These are phyloP conservation scores for Peromyscus nudipes DNA, from an alignment of 2,797 vertebrate species.

Conservation along the genomic window DNA sequence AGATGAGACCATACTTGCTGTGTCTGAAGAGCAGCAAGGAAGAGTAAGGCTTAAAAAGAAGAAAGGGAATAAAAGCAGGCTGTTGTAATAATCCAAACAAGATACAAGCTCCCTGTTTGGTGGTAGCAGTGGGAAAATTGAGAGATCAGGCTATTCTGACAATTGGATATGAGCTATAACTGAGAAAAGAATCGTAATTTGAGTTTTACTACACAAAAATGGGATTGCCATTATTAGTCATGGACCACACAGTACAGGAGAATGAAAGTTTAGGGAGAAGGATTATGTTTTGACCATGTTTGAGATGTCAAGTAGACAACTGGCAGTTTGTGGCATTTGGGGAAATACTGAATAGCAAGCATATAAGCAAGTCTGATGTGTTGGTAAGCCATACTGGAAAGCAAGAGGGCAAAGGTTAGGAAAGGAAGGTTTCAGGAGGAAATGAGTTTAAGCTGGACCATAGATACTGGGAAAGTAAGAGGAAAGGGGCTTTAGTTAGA, in stretches of 20 bases:
- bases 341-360: slow-evolving; percentile 13
- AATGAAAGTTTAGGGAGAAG: not conserved
- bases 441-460: slow-evolving; percentile 36
- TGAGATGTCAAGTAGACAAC: not conserved
- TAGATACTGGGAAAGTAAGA: slow-evolving; percentile 31
- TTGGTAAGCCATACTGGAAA: slow-evolving; percentile 17
- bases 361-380: not conserved
- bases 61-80: not conserved
- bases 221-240: not conserved
- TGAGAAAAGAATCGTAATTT: slow-evolving; percentile 33
- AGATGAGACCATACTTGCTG: not conserved
- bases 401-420: slow-evolving; percentile 32
- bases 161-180: not conserved
- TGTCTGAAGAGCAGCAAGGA: slow-evolving; percentile 39
- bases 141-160: slow-evolving; percentile 21
- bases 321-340: slow-evolving; percentile 41
- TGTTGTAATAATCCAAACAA: not conserved
- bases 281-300: slow-evolving; percentile 43
- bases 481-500: not conserved
- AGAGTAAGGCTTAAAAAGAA: not conserved
- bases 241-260: not conserved
- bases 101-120: not conserved
- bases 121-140: not conserved
- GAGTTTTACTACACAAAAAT: not conserved
- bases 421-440: slow-evolving; percentile 14